A percentile compares a stretch with the other conserved stretches of the same genome.
Evolutionary conservation across 2,888 invertebrate species (phyloP).

Genomic region (Actias luna): DNA sequence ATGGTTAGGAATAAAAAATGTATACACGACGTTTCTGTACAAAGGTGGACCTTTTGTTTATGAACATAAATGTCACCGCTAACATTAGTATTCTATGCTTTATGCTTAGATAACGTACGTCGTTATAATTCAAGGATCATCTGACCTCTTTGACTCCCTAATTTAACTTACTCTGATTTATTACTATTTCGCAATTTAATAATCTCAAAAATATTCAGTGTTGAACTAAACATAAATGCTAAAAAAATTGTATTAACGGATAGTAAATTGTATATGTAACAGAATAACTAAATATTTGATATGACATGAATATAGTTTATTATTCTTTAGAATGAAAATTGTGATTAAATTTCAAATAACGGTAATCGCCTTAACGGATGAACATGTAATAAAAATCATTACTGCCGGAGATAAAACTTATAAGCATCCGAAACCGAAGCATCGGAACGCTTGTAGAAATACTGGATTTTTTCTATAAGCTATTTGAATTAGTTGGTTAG

Average conservation of each 20-base stretch:
- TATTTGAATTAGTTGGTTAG: constrained; percentile 70
- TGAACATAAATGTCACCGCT: constrained; percentile 17
- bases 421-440: constrained; percentile 49
- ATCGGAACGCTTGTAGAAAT: constrained; percentile 53
- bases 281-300: too few species aligned
- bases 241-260: too few species aligned
- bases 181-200: constrained; percentile 14
- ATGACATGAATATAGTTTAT: too few species aligned
- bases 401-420: constrained; percentile 38
- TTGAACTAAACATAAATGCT: background rate
- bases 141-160: constrained; percentile 32
- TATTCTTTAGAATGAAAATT: background rate
- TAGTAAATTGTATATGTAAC: too few species aligned
- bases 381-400: constrained; percentile 50
- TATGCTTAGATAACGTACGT: constrained; percentile 22
- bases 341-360: constrained; percentile 41
- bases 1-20: constrained; percentile 4
- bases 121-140: constrained; percentile 30
- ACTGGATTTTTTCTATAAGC: constrained; percentile 67
- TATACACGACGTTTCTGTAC: background rate
- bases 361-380: constrained; percentile 48
- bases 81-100: constrained; percentile 19
- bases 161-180: constrained; percentile 16
- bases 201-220: background rate
- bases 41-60: constrained; percentile 7